Evolutionary conservation across 2,113 vertebrate genomes (phyloP), one percentile per base, ranked within the genome.

Genomic region (Pseudonaja textilis): DNA sequence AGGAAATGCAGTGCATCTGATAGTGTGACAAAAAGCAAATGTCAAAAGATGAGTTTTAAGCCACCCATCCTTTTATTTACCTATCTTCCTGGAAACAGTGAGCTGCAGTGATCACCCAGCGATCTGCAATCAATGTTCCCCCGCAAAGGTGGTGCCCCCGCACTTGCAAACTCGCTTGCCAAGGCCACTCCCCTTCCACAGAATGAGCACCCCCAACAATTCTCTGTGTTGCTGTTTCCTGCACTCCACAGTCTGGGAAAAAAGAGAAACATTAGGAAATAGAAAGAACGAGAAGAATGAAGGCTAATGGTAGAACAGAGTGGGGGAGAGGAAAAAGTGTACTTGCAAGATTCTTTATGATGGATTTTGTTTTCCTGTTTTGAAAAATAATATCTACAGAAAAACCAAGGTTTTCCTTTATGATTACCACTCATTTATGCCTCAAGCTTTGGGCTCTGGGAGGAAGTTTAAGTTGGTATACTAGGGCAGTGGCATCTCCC

Each of bases 41-140:
- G 7, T 22, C 42, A 22, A 81, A 39, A 39, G 16, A 20, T 20
- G 34, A 20, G n/a, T 20, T 81, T 81, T 74, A 74, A 74, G 69
- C 5, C 2, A 2, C 56, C n/a, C n/a, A 3, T 11, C 34, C 74
- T n/a, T 42, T 89, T 1, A 0, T 93, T 97, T 93, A 98, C 99
- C 98, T 97, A 94, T 99, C 98, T 16, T 99, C 98, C 92, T 98
- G 98, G 97, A 99, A 99, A 96, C 99, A 99, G 96, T 99, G 99
- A 0, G 99, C 99, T 0, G 99, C 99, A 0, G 99, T 98, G n/a
- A 98, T 96, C 95, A 99, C 98, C 99, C 99, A 99, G 92, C 98
- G 98, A 91, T 97, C 96, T 12, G 98, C 97, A 95, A 99, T 96
- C 20, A 99, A 98, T 0, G 98, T 97, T 0, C 99, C 99, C 5